Percentiles rank a stretch among this genome's conserved stretches.
phyloP scores from a whole-genome alignment of 2,888 invertebrate species.

The Heliconius erato region DNA sequence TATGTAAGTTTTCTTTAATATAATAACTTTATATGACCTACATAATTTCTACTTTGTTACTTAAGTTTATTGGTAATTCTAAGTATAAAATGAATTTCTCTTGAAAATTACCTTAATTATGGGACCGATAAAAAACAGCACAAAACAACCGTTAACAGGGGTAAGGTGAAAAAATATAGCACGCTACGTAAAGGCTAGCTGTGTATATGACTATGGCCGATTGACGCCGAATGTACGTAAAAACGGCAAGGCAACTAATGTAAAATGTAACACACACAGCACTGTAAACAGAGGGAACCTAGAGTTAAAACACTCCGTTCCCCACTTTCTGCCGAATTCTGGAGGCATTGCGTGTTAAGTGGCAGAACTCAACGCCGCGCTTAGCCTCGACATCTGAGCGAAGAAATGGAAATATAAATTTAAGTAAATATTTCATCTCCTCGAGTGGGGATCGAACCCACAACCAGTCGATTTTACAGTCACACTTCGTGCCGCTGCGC shows the following conservation, averaged over 20 bases:
- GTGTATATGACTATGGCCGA: conserved; percentile 65
- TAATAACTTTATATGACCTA: conserved; percentile 23
- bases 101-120: conserved; percentile 45
- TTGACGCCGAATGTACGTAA: conserved; percentile 57
- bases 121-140: conserved; percentile 58
- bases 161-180: conserved; percentile 66
- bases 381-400: no score
- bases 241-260: conserved; percentile 46
- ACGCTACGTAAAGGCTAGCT: conserved; percentile 68
- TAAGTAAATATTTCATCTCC: no score
- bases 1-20: background rate
- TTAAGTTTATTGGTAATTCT: conserved; percentile 33
- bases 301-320: no score
- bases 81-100: conserved; percentile 23
- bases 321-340: no score
- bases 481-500: no score
- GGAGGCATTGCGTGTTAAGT: no score
- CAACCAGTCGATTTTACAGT: no score
- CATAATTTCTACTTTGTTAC: conserved; percentile 17
- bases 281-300: no score
- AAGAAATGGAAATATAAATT: no score
- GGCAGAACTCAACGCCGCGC: no score
- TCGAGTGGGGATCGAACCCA: no score
- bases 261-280: background rate
- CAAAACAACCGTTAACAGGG: conserved; percentile 61